Percentiles rank a stretch among this genome's conserved stretches.
Conservation (phyloP, 2,888 invertebrate genomes). For the Heliconius charithonia region DNA sequence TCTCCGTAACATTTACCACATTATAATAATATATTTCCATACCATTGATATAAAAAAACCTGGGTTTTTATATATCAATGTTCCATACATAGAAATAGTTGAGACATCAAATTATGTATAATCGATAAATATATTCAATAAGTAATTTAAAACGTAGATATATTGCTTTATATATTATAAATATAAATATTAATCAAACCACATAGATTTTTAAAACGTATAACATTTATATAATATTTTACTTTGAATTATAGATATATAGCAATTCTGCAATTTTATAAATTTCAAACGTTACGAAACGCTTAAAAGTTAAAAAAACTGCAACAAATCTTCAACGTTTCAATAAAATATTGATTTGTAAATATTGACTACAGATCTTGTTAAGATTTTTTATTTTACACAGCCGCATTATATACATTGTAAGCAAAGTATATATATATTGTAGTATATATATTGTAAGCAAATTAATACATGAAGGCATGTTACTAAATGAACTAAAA, state of each 20-base stretch:
- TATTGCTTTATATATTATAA: conserved; percentile 13
- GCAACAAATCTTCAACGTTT: neutral
- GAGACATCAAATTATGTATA: conserved; percentile 1
- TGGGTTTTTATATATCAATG: neutral
- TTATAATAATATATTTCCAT: neutral
- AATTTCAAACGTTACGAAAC: neutral
- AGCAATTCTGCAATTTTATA: neutral
- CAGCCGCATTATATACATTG: neutral
- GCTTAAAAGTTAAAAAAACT: neutral
- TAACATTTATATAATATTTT: conserved; percentile 5
- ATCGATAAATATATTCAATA: conserved; percentile 2
- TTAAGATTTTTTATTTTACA: neutral
- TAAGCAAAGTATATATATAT: too few relatives aligned
- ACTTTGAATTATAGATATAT: neutral
- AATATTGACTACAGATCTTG: neutral
- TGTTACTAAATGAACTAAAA: neutral
- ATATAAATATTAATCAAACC: conserved; percentile 8
- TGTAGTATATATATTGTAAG: too few relatives aligned
- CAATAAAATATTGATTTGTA: conserved; percentile 30
- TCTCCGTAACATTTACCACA: conserved; percentile 5
- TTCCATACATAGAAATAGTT: neutral
- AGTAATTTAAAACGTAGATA: neutral
- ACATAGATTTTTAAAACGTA: conserved; percentile 25
- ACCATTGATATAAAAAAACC: neutral
- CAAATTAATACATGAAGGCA: neutral